Evolutionary conservation across 2,113 vertebrate species (phyloP).

Genomic region (Origma solitaria): DNA sequence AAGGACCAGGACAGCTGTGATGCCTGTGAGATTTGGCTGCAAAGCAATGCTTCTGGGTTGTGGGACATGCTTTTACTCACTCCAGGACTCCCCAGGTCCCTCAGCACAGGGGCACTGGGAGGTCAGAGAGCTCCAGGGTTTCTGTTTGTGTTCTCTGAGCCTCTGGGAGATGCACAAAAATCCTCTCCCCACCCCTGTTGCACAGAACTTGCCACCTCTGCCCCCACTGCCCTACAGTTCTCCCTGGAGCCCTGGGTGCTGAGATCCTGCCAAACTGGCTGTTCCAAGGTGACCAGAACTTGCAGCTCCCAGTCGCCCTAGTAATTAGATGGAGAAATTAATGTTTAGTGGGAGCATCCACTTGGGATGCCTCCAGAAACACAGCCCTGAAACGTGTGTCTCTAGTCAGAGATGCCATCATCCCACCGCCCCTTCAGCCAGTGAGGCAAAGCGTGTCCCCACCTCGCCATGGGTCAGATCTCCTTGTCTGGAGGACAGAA

Average conservation of each 20-base stretch:
- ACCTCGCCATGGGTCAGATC: background rate
- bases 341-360: background rate
- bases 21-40: background rate
- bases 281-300: background rate
- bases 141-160: background rate
- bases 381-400: background rate
- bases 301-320: background rate
- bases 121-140: background rate
- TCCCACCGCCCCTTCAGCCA: background rate
- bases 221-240: rapidly evolving
- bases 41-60: background rate
- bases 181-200: background rate
- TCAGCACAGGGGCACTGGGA: background rate
- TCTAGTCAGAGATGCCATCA: background rate
- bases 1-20: background rate
- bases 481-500: background rate
- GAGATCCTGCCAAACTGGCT: background rate
- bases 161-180: background rate
- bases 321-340: background rate
- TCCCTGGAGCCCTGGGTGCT: background rate
- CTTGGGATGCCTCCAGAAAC: background rate
- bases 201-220: background rate
- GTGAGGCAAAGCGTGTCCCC: background rate
- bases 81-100: background rate
- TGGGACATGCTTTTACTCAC: background rate